phyloP scores from a whole-genome alignment of 2,113 vertebrate genomes.

The Orcinus orca region DNA sequence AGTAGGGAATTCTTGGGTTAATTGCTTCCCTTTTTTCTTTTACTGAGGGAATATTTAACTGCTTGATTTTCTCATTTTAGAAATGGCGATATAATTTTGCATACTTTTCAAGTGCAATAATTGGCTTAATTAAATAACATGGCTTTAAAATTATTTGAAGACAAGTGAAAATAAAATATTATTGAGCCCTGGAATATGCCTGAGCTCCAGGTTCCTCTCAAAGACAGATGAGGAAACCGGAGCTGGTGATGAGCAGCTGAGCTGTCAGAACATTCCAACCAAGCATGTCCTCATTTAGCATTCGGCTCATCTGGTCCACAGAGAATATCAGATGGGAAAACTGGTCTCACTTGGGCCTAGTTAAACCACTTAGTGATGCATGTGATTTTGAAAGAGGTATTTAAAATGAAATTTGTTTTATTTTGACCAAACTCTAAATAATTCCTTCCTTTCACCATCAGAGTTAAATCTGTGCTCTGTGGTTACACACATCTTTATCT shows the following conservation, averaged over 20 bases:
- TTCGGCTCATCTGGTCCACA: neutral
- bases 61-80: neutral
- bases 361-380: neutral
- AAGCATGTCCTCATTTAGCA: neutral
- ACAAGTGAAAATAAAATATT: neutral
- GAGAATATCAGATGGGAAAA: neutral
- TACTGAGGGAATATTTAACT: neutral
- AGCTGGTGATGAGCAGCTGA: neutral
- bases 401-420: constrained; percentile 9
- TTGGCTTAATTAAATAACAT: neutral
- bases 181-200: neutral
- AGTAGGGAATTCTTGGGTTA: neutral
- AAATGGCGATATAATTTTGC: neutral
- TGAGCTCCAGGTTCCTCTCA: neutral
- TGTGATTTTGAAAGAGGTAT: neutral
- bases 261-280: neutral
- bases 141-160: neutral
- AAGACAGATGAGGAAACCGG: neutral
- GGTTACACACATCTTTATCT: constrained; percentile 36
- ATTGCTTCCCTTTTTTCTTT: neutral
- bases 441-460: neutral
- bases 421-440: constrained; percentile 5
- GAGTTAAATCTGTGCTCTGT: constrained; percentile 20
- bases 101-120: neutral
- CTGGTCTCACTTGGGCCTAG: neutral